Evolutionary conservation across 1,140 invertebrate species (phyloP).

Genomic region (Drosophila fuyamai): DNA sequence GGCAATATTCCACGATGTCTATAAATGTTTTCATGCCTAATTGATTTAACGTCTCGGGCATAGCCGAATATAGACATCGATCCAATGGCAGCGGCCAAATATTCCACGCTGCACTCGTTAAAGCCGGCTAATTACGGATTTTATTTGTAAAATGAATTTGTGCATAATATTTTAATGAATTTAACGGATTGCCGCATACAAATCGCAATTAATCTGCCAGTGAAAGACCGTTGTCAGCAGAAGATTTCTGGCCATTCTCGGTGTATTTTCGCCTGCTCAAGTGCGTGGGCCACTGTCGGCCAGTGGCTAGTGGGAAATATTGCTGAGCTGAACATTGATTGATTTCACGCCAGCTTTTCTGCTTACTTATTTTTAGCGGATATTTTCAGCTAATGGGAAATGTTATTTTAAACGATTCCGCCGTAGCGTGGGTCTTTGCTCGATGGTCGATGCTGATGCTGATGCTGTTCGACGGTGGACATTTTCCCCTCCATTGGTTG

Average conservation of each 20-base stretch:
- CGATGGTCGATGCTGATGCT: background rate
- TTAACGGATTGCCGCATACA: conserved; percentile 74
- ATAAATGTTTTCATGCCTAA: conserved; percentile 53
- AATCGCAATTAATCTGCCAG: conserved; percentile 69
- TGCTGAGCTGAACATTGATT: conserved; percentile 68
- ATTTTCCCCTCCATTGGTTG: conserved; percentile 70
- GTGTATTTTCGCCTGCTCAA: background rate
- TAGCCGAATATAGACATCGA: conserved; percentile 50
- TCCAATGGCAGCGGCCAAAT: conserved; percentile 33
- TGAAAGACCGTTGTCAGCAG: conserved; percentile 22
- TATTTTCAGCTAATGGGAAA: conserved; percentile 45
- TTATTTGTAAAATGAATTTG: conserved; percentile 69
- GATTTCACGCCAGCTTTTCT: conserved; percentile 71
- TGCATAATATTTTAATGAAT: conserved; percentile 80
- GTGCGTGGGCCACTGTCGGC: conserved; percentile 12
- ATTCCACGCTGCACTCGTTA: conserved; percentile 51
- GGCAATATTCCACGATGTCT: conserved; percentile 30
- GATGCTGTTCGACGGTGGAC: conserved; percentile 3
- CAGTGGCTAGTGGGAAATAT: background rate
- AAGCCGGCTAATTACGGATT: conserved; percentile 55
- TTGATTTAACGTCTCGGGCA: conserved; percentile 52
- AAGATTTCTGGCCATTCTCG: conserved; percentile 1
- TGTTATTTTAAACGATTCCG: conserved; percentile 61
- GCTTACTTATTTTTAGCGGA: conserved; percentile 69
- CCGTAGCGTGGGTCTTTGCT: background rate